Conservation (phyloP, 2,888 invertebrate genomes). For the Julus scanicus region DNA sequence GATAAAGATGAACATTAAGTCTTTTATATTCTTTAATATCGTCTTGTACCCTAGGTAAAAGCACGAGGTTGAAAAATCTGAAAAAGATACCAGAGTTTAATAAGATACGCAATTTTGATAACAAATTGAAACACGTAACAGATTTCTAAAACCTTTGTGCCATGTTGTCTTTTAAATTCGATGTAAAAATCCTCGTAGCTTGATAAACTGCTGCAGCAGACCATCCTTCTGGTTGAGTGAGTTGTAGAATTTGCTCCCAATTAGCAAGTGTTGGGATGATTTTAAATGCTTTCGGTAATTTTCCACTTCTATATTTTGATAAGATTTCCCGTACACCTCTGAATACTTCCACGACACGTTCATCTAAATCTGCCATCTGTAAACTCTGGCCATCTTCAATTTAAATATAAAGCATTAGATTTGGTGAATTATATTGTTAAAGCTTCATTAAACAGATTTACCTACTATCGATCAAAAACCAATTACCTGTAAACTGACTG, state of each 20-base stretch:
- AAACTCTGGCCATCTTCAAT: conserved; percentile 68
- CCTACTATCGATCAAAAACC: not conserved
- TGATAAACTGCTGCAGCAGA: conserved; percentile 98
- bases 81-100: conserved; percentile 51
- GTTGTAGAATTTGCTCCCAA: conserved; percentile 91
- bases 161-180: conserved; percentile 95
- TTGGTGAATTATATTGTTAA: no score
- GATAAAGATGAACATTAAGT: conserved; percentile 95
- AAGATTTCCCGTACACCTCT: conserved; percentile 90
- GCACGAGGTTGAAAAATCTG: conserved; percentile 87
- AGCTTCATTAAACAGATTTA: not conserved
- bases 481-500: conserved; percentile 78
- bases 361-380: conserved; percentile 85
- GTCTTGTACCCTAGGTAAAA: conserved; percentile 89
- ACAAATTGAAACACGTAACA: not conserved
- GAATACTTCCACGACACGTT: conserved; percentile 83
- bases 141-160: conserved; percentile 76
- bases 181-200: conserved; percentile 95
- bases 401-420: not conserved
- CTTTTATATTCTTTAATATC: conserved; percentile 95
- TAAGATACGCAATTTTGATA: not conserved
- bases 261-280: conserved; percentile 90
- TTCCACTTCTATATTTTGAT: conserved; percentile 89
- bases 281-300: conserved; percentile 98
- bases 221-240: conserved; percentile 95